These are phyloP conservation scores for Daktulosphaira vitifoliae DNA, from an alignment of 1,140 invertebrate species.

Conservation along the genomic window DNA sequence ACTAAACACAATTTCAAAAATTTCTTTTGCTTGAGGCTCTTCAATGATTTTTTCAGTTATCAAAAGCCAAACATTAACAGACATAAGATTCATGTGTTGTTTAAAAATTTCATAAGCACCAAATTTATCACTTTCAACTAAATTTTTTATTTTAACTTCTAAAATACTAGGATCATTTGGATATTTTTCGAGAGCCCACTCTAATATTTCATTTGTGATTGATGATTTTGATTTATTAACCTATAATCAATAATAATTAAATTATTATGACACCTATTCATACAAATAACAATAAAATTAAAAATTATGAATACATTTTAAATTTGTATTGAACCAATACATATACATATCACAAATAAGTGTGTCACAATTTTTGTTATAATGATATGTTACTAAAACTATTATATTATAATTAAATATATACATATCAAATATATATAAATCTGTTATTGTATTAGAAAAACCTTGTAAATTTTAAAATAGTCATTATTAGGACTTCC, in stretches of 20 bases:
- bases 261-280: no score
- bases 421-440: no score
- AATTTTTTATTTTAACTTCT: neutral
- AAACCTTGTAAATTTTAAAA: no score
- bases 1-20: slow-evolving; percentile 2
- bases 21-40: neutral
- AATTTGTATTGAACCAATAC: no score
- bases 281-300: neutral
- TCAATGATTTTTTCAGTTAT: neutral
- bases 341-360: no score
- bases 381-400: no score
- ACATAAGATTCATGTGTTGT: neutral
- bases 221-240: neutral
- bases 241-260: slow-evolving; percentile 6
- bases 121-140: neutral
- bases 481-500: no score
- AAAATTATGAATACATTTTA: neutral
- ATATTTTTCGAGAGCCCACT: neutral
- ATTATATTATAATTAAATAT: no score
- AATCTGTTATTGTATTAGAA: no score
- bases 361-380: no score
- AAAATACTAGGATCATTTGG: slow-evolving; percentile 6
- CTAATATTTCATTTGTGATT: neutral
- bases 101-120: neutral
- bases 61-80: neutral